A percentile compares a stretch with the other conserved stretches of the same genome.
Evolutionary conservation across 2,113 vertebrate species (phyloP).

Genomic region (Nothoprocta perdicaria): DNA sequence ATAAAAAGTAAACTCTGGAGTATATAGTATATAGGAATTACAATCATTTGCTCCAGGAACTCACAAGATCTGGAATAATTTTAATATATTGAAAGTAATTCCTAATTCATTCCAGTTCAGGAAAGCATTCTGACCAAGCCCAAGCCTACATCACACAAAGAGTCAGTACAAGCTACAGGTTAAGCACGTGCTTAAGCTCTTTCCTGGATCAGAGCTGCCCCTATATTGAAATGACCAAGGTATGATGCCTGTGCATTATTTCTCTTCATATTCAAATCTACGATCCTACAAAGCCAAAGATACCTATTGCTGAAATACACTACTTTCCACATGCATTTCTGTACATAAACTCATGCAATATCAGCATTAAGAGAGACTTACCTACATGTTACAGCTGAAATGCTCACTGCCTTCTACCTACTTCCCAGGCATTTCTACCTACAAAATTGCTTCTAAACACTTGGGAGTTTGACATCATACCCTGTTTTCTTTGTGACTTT

Average conservation of each 20-base stretch:
- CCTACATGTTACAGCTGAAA: slow-evolving; percentile 64
- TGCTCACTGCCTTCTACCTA: slow-evolving; percentile 61
- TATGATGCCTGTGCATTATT: not conserved
- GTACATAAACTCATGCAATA: slow-evolving; percentile 73
- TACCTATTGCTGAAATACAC: slow-evolving; percentile 18
- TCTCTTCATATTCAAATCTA: slow-evolving; percentile 30
- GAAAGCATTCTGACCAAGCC: slow-evolving; percentile 41
- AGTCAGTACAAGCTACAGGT: not conserved
- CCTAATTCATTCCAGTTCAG: slow-evolving; percentile 13
- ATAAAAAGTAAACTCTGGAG: slow-evolving; percentile 32
- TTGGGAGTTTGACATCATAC: slow-evolving; percentile 62
- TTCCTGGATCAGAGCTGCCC: slow-evolving; percentile 23
- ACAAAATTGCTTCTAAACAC: slow-evolving; percentile 56
- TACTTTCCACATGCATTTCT: slow-evolving; percentile 71
- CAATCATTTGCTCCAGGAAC: slow-evolving; percentile 6
- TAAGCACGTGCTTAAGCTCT: not conserved
- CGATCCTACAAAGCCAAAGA: slow-evolving; percentile 37
- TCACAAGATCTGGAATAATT: slow-evolving; percentile 4
- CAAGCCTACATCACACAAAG: not conserved
- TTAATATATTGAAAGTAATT: not conserved
- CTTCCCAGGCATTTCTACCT: slow-evolving; percentile 55
- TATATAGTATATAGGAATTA: not conserved
- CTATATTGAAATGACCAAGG: not conserved
- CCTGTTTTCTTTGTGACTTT: slow-evolving; percentile 67
- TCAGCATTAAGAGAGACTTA: slow-evolving; percentile 57